Base-by-base conservation (phyloP, 1,140 invertebrate species). In the Probaryconus sp. region DNA sequence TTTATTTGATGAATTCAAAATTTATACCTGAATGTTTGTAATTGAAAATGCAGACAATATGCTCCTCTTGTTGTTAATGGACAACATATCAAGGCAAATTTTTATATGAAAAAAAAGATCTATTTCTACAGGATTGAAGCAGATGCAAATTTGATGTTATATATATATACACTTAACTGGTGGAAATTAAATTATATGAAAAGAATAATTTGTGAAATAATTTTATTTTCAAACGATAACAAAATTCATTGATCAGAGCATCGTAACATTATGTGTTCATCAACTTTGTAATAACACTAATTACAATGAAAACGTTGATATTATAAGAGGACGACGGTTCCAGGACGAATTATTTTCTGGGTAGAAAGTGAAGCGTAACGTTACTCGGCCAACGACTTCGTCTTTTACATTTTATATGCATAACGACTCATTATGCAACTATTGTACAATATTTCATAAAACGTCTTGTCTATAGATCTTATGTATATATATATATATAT, bases 341-440 rank as follows among this genome's bases (percentile, higher is more conserved):
- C 61, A 65, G 53, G 60, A 40, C 47, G 68, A 64, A 71, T 71
- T 14, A 42, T 67, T 53, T 3, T 35, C 3, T 26, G 43, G 24
- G 6, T 21, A 61, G 70, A 74, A 74, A 74, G 70, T 74, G 63
- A 74, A 74, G 63, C 63, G 70, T 42, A 13, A 63, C 67, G 51
- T 71, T 31, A 48, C 56, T 55, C 16, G 17, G 60, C 69, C 69
- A 72, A 45, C 60, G 14, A 14, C 14, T 20, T 63, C 58, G 45
- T 51, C 45, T 42, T 37, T 50, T 18, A 20, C 6, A 60, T 31
- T 38, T 3, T 55, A 28, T 61, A 48, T 38, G 56, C 48, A 63
- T 63, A 63, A 71, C 58, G 68, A 42, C 56, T 71, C 51, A 71
- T 71, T 71, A 71, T 71, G 67, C 58, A 50, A 9, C 38, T 70